Conservation (phyloP, 2,113 vertebrate species). For the Thinocorus orbignyianus region DNA sequence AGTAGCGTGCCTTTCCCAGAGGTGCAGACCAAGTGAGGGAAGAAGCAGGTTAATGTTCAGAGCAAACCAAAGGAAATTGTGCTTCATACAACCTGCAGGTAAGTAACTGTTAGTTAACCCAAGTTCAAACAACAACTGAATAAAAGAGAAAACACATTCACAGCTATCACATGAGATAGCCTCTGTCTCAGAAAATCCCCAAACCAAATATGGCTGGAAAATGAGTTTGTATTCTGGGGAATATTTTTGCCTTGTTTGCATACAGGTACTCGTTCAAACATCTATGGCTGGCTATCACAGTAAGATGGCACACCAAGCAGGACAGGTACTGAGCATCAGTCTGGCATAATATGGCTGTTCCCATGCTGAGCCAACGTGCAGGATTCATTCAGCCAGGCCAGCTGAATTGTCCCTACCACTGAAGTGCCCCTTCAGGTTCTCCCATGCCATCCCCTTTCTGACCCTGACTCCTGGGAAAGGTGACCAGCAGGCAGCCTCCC, state of each 20-base stretch:
- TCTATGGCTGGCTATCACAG: neutral
- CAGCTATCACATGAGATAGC: neutral
- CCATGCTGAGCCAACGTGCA: neutral
- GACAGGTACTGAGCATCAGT: too few species aligned
- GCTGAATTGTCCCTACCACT: too few species aligned
- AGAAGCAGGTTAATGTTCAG: neutral
- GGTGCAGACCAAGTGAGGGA: neutral
- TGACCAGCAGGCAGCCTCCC: neutral
- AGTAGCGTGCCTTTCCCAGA: neutral
- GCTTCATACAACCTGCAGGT: neutral
- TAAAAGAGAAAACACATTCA: neutral
- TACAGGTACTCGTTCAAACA: neutral
- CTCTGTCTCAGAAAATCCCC: neutral
- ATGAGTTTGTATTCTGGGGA: neutral
- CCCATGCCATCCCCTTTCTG: neutral
- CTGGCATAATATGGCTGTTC: neutral
- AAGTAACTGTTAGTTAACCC: neutral
- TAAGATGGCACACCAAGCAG: too few species aligned
- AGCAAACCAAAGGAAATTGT: neutral
- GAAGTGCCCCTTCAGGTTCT: neutral
- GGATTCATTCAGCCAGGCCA: neutral
- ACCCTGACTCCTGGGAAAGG: neutral
- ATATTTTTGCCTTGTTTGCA: neutral
- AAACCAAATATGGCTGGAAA: neutral
- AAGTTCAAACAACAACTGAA: neutral